A percentile compares a stretch with the other conserved stretches of the same genome.
These are phyloP conservation scores for Cotesia congregata DNA, from an alignment of 2,888 invertebrate species.

Conservation along the genomic window DNA sequence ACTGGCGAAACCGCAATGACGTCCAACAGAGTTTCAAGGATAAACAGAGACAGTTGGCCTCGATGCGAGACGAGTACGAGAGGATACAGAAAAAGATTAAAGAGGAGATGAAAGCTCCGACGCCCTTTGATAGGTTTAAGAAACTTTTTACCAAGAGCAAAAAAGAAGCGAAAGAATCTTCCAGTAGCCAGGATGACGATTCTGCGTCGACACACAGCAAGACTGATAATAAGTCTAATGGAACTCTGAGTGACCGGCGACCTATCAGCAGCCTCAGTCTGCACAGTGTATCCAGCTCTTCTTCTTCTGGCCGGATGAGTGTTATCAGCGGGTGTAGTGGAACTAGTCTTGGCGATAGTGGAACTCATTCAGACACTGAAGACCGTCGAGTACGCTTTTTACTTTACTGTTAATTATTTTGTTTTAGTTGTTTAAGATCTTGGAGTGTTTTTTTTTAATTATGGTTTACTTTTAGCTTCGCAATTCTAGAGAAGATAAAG, in stretches of 20 bases:
- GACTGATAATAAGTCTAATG: constrained; percentile 52
- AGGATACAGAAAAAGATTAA: constrained; percentile 85
- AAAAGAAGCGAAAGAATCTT: constrained; percentile 63
- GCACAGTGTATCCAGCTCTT: constrained; percentile 80
- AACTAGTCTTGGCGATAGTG: constrained; percentile 86
- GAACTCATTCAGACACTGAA: constrained; percentile 87
- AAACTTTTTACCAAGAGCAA: constrained; percentile 81
- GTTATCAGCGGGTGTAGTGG: constrained; percentile 82
- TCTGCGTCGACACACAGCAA: constrained; percentile 45
- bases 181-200: constrained; percentile 45
- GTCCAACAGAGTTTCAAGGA: constrained; percentile 89
- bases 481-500: constrained; percentile 57
- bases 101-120: constrained; percentile 81
- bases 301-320: constrained; percentile 85
- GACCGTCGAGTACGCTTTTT: constrained; percentile 74
- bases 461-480: constrained; percentile 32
- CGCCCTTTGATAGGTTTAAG: constrained; percentile 84
- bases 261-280: constrained; percentile 80
- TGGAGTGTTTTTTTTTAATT: neutral
- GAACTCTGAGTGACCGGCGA: constrained; percentile 69
- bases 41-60: constrained; percentile 85
- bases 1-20: constrained; percentile 89
- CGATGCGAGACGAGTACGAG: constrained; percentile 86
- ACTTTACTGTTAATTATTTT: neutral
- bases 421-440: neutral